These are phyloP conservation scores for Cantharis lateralis DNA, from an alignment of 2,888 invertebrate genomes.

Conservation along the genomic window DNA sequence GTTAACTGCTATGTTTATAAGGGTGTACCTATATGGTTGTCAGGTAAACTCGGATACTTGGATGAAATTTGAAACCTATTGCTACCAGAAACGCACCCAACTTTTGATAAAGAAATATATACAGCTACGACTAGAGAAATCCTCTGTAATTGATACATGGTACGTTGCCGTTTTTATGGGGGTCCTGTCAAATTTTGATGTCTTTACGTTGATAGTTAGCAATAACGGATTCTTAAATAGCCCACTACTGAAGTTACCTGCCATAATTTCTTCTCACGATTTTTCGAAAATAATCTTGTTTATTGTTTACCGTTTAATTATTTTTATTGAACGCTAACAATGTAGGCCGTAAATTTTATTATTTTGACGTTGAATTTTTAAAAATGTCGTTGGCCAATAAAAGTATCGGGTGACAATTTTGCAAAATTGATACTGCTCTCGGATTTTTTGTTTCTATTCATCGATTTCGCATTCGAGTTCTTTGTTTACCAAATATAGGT, in stretches of 20 bases:
- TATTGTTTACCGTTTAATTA: not conserved
- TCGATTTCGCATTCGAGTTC: not conserved
- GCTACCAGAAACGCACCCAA: constrained; percentile 37
- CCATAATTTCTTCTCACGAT: not conserved
- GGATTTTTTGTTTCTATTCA: not conserved
- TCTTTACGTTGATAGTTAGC: constrained; percentile 14
- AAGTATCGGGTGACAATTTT: not conserved
- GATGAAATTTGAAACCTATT: constrained; percentile 34
- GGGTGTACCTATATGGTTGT: constrained; percentile 11
- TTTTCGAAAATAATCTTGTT: not conserved
- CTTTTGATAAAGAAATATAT: constrained; percentile 30
- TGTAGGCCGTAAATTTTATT: not conserved
- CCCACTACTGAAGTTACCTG: constrained; percentile 1
- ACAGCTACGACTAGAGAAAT: constrained; percentile 19
- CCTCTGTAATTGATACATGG: constrained; percentile 31
- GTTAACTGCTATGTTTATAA: constrained; percentile 28
- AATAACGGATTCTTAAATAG: constrained; percentile 11
- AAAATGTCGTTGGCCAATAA: not conserved
- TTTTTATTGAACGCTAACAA: not conserved
- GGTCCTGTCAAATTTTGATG: constrained; percentile 17
- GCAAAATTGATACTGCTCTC: not conserved
- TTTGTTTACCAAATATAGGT: not conserved
- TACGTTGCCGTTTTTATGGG: constrained; percentile 9
- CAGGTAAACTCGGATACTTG: constrained; percentile 32
- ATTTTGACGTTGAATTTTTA: not conserved